Percentiles rank a stretch among this genome's conserved stretches.
phyloP scores from a whole-genome alignment of 2,797 vertebrate species.

The Cichlasoma orientale region DNA sequence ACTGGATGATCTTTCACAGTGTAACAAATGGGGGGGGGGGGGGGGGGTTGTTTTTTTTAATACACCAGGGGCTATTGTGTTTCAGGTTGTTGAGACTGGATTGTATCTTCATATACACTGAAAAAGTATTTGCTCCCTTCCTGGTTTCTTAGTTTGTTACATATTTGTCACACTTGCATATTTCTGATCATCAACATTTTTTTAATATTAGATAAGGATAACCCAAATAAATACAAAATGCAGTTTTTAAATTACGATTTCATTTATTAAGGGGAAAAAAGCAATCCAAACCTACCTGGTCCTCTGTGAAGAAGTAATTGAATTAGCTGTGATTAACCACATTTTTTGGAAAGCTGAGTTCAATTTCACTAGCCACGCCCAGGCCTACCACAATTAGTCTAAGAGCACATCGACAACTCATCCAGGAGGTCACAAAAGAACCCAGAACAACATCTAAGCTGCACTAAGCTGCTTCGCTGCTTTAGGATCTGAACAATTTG shows the following conservation, averaged over 20 bases:
- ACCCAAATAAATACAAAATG: neutral
- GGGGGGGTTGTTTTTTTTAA: neutral
- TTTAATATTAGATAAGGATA: neutral
- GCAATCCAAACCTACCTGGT: neutral
- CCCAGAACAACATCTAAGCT: no score
- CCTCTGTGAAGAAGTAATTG: neutral
- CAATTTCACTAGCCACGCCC: no score
- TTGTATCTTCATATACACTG: neutral
- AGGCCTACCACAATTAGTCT: no score
- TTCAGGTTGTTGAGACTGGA: neutral
- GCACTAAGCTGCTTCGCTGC: no score
- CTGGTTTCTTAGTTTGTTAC: neutral
- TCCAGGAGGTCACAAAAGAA: no score
- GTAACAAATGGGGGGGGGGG: neutral
- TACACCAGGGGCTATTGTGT: neutral
- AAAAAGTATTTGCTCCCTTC: neutral
- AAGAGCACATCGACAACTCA: no score
- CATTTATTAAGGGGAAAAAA: neutral
- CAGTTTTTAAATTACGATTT: fast-evolving
- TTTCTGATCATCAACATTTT: neutral
- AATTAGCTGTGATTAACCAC: no score
- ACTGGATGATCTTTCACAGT: neutral
- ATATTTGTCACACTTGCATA: neutral
- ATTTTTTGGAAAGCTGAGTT: no score
- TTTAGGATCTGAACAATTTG: no score